These are phyloP conservation scores for Ptyas mucosa DNA, from an alignment of 2,113 vertebrate species.

Conservation along the genomic window DNA sequence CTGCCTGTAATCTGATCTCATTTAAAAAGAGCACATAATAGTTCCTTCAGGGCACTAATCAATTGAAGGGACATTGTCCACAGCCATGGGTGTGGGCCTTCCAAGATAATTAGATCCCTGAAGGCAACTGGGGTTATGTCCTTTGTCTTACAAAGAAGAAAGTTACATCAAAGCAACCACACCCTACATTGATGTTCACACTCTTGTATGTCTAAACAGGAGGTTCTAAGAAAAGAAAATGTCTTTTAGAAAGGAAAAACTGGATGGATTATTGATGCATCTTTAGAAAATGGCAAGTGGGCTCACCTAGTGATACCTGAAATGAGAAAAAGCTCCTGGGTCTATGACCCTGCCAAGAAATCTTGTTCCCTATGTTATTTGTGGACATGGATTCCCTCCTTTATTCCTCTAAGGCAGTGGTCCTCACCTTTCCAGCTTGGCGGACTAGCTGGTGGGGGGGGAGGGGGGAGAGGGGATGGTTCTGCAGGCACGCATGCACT, in stretches of 20 bases:
- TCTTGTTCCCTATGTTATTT: neutral
- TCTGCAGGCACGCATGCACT: too few species aligned
- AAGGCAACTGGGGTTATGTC: neutral
- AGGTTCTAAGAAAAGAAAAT: neutral
- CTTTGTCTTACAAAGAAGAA: neutral
- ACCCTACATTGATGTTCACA: neutral
- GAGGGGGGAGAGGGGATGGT: too few species aligned
- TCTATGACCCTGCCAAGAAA: neutral
- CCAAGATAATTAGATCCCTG: neutral
- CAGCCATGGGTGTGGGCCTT: conserved; percentile 19
- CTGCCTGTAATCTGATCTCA: neutral
- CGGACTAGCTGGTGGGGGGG: too few species aligned
- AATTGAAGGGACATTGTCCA: neutral
- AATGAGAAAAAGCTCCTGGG: neutral
- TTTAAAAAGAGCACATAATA: neutral
- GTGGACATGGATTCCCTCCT: neutral
- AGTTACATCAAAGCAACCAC: conserved; percentile 8
- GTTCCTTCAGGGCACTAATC: conserved; percentile 4
- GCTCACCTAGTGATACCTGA: neutral
- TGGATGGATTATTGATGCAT: neutral
- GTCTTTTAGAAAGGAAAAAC: neutral
- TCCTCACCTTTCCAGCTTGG: neutral
- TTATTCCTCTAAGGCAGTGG: neutral
- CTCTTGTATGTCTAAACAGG: conserved; percentile 4
- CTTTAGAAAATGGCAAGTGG: neutral